These are phyloP conservation scores for Steatornis caripensis DNA, from an alignment of 2,113 vertebrate species.

Conservation along the genomic window DNA sequence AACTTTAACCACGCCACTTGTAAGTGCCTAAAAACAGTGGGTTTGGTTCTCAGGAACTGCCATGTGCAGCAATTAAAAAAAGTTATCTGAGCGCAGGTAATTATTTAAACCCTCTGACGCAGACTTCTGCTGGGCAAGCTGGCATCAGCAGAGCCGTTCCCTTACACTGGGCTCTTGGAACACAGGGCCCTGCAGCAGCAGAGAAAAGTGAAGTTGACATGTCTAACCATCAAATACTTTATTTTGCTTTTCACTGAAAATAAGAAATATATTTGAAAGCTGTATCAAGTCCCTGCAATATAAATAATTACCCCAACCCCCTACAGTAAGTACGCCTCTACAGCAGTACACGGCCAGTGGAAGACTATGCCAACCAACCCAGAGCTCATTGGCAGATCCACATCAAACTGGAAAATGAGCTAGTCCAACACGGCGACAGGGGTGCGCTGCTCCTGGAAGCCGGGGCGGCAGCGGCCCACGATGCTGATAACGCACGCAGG, in stretches of 20 bases:
- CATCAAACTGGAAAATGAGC: background rate
- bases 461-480: rapidly evolving
- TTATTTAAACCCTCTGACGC: background rate
- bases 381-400: background rate
- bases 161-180: rapidly evolving
- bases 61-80: background rate
- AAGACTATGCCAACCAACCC: background rate
- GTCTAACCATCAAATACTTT: background rate
- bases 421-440: background rate
- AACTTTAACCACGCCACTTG: background rate
- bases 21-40: background rate
- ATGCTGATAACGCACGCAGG: rapidly evolving
- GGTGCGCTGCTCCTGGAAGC: background rate
- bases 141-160: background rate
- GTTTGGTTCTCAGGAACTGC: background rate
- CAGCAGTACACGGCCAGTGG: rapidly evolving
- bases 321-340: background rate
- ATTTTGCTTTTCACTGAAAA: background rate
- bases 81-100: too few species aligned
- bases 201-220: too few species aligned
- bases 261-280: background rate
- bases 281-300: background rate
- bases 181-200: background rate
- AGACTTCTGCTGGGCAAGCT: background rate
- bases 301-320: background rate